Percentiles rank a stretch among this genome's conserved stretches.
Evolutionary conservation across 2,888 invertebrate species (phyloP).

Genomic region (Aplocera efformata): DNA sequence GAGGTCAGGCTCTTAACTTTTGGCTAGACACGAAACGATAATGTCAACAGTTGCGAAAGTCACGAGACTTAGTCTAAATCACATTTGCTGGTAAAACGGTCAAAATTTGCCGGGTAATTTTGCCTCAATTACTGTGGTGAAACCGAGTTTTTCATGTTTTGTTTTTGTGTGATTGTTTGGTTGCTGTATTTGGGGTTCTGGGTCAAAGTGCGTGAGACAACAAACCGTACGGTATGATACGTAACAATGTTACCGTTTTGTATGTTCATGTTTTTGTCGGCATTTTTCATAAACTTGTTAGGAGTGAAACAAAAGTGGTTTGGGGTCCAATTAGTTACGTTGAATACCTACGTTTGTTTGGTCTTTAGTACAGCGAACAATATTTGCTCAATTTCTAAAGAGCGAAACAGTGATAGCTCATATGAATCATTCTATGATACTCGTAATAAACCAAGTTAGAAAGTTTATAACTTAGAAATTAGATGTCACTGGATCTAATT

Average conservation of each 20-base stretch:
- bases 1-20: conserved; percentile 70
- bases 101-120: conserved; percentile 52
- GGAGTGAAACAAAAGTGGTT: background rate
- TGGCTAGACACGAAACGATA: conserved; percentile 68
- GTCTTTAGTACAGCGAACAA: too few species aligned
- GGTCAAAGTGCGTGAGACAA: conserved; percentile 48
- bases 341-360: too few species aligned
- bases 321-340: too few species aligned
- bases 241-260: conserved; percentile 11
- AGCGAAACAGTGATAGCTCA: too few species aligned
- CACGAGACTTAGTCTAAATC: conserved; percentile 61
- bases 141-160: conserved; percentile 44
- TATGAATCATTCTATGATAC: background rate
- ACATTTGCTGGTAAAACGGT: conserved; percentile 56
- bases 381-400: too few species aligned
- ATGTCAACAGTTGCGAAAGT: conserved; percentile 70
- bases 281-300: conserved; percentile 4
- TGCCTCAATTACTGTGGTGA: conserved; percentile 51
- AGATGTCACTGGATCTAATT: conserved; percentile 51
- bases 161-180: conserved; percentile 42
- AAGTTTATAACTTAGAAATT: conserved; percentile 22
- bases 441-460: conserved; percentile 20
- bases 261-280: background rate
- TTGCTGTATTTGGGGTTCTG: conserved; percentile 35
- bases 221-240: conserved; percentile 19